phyloP scores from a whole-genome alignment of 2,113 vertebrate genomes.

The Pelusios castaneus region DNA sequence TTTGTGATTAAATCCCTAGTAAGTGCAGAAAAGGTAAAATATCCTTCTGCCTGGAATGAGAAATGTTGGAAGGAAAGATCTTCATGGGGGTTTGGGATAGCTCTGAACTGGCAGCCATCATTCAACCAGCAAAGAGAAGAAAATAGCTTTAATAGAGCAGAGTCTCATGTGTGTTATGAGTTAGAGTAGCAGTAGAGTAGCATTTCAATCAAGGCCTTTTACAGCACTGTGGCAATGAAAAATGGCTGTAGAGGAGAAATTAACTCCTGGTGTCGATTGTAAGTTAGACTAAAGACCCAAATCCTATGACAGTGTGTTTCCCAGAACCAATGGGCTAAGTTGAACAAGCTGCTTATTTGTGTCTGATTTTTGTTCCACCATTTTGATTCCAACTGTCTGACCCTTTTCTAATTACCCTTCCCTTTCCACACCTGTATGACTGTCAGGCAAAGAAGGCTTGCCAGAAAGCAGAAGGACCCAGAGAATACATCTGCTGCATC shows the following conservation, averaged over 20 bases:
- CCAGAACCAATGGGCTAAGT: slow-evolving; percentile 7
- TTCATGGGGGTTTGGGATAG: not conserved
- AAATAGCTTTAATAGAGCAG: not conserved
- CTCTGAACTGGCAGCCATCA: not conserved
- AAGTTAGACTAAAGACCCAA: slow-evolving; percentile 32
- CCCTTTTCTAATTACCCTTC: slow-evolving; percentile 26
- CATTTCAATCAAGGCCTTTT: not conserved
- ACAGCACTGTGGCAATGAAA: not conserved
- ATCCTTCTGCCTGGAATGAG: not conserved
- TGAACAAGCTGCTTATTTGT: slow-evolving; percentile 44
- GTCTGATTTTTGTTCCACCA: slow-evolving; percentile 22
- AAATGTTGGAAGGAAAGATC: slow-evolving; percentile 25
- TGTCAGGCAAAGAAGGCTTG: not conserved
- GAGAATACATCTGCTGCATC: not conserved
- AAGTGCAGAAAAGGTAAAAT: slow-evolving; percentile 45
- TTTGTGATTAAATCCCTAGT: slow-evolving; percentile 62
- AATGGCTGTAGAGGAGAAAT: not conserved
- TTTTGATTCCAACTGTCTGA: slow-evolving; percentile 1
- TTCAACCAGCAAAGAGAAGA: not conserved
- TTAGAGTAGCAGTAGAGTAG: slow-evolving; percentile 29
- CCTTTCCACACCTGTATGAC: fast-evolving
- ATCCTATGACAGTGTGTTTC: slow-evolving; percentile 49
- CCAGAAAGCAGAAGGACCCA: not conserved
- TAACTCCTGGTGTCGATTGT: slow-evolving; percentile 43
- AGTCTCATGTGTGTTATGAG: not conserved